Evolutionary conservation across 2,113 vertebrate species (phyloP).

Genomic region (Dromiciops gliroides): DNA sequence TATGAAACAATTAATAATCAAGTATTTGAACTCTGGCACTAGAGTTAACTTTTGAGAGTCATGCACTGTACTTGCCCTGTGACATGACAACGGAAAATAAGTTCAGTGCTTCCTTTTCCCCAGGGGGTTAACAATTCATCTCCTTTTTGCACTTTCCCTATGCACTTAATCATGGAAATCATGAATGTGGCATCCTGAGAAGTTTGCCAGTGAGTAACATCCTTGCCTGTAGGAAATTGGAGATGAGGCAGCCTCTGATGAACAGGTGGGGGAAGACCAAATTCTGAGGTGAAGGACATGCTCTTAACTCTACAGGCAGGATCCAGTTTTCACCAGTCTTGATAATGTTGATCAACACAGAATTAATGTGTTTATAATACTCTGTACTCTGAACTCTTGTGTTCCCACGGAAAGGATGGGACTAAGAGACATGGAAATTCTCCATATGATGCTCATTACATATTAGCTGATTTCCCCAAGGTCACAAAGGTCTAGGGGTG

Average conservation of each 20-base stretch:
- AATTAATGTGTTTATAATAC: neutral
- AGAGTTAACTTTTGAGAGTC: neutral
- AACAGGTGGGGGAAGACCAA: neutral
- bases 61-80: neutral
- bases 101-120: neutral
- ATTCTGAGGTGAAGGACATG: neutral
- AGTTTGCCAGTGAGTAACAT: neutral
- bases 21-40: neutral
- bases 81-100: neutral
- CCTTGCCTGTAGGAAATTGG: neutral
- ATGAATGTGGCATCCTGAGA: neutral
- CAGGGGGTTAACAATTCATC: neutral
- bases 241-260: neutral
- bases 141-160: neutral
- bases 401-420: neutral
- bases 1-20: neutral
- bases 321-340: neutral
- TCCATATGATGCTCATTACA: neutral
- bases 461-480: neutral
- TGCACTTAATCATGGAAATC: neutral
- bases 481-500: neutral
- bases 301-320: neutral
- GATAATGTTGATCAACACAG: neutral
- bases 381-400: neutral
- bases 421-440: neutral